Percentiles rank a stretch among this genome's conserved stretches.
These are phyloP conservation scores for Drosophila simulans DNA, from an alignment of 1,140 invertebrate genomes.

Conservation along the genomic window DNA sequence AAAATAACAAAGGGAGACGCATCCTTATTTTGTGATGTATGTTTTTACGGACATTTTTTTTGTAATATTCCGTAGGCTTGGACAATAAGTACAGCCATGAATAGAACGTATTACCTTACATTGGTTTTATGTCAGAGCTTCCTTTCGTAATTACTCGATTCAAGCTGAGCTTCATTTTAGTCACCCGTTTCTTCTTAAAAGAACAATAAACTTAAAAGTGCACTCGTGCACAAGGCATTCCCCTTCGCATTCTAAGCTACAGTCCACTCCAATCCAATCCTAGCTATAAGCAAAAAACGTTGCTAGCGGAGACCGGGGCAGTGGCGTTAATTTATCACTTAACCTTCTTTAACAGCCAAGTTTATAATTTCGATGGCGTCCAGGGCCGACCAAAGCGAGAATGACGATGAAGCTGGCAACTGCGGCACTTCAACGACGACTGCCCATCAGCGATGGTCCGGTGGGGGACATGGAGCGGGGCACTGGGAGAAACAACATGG, in stretches of 20 bases:
- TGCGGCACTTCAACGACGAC: constrained; percentile 73
- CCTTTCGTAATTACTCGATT: constrained; percentile 54
- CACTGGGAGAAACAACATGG: background rate
- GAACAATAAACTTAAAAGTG: constrained; percentile 79
- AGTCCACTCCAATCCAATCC: constrained; percentile 21
- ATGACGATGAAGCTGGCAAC: constrained; percentile 50
- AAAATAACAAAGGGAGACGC: too few relatives aligned
- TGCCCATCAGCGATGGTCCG: constrained; percentile 70
- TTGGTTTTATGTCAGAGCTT: constrained; percentile 25
- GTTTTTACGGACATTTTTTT: too few relatives aligned
- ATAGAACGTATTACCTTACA: background rate
- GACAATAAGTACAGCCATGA: background rate
- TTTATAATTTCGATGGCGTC: constrained; percentile 73
- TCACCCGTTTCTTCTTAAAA: constrained; percentile 47
- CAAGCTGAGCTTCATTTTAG: constrained; percentile 41
- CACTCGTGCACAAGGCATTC: constrained; percentile 78
- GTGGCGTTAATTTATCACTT: constrained; percentile 79
- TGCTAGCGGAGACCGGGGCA: constrained; percentile 26
- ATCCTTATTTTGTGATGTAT: too few relatives aligned
- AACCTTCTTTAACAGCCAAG: constrained; percentile 80
- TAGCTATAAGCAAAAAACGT: constrained; percentile 9
- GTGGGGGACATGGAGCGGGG: background rate
- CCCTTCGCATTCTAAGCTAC: constrained; percentile 32
- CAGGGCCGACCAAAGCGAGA: constrained; percentile 39
- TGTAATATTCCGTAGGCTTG: too few relatives aligned